Conservation (phyloP, 2,888 invertebrate species). For the Pseudococcus viburni region DNA sequence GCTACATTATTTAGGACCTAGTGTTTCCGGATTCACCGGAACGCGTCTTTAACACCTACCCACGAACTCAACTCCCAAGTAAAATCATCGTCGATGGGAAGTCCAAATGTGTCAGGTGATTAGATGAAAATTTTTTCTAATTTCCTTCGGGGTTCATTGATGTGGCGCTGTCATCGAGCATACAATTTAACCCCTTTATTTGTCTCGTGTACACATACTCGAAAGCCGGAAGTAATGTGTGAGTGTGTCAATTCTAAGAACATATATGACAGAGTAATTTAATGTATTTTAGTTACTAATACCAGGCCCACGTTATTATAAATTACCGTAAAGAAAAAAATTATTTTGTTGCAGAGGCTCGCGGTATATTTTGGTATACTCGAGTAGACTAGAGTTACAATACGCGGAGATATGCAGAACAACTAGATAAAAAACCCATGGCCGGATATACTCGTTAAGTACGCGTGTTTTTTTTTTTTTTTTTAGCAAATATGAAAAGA, state of each 20-base stretch:
- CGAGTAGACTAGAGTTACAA: background rate
- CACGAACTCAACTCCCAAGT: background rate
- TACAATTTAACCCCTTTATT: constrained; percentile 15
- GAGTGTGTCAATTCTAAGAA: constrained; percentile 17
- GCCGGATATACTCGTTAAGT: background rate
- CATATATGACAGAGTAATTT: constrained; percentile 42
- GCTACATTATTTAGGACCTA: too few species aligned
- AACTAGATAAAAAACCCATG: background rate
- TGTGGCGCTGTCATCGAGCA: background rate
- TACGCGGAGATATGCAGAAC: background rate
- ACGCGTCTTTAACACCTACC: background rate
- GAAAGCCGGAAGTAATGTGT: constrained; percentile 11
- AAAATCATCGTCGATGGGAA: background rate
- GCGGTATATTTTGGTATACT: background rate
- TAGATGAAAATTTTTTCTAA: constrained; percentile 29
- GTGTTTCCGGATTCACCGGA: background rate
- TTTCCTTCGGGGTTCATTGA: constrained; percentile 10
- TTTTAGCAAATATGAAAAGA: constrained; percentile 14
- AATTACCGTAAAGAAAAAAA: constrained; percentile 37
- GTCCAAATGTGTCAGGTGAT: constrained; percentile 1
- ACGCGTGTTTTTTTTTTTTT: background rate
- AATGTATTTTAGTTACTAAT: constrained; percentile 17
- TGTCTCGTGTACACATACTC: background rate
- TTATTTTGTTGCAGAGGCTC: background rate
- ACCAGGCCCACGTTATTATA: background rate